phyloP scores from a whole-genome alignment of 2,888 invertebrate genomes.

The Macrosiphum euphorbiae region DNA sequence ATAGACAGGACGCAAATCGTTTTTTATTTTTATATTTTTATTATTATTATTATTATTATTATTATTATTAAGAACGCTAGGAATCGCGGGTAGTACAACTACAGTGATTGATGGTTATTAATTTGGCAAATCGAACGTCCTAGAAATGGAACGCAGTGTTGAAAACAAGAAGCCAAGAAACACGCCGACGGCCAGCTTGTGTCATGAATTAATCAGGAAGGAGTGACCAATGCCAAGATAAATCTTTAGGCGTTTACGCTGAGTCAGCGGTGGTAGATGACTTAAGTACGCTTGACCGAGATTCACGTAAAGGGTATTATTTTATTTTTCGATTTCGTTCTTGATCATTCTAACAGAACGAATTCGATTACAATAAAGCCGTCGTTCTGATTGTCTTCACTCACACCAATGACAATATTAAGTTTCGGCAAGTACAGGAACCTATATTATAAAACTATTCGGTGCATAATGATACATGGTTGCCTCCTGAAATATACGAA shows the following conservation, averaged over 20 bases:
- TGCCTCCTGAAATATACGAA: too few species aligned
- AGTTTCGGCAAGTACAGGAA: not conserved
- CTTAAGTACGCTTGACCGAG: slow-evolving; percentile 55
- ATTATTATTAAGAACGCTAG: not conserved
- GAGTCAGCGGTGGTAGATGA: slow-evolving; percentile 49
- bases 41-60: too few species aligned
- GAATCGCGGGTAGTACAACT: not conserved
- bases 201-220: slow-evolving; percentile 62
- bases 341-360: not conserved
- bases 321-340: not conserved
- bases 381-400: not conserved
- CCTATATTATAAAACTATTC: too few species aligned
- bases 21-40: not conserved
- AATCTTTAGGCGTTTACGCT: slow-evolving; percentile 50
- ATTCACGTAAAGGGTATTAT: not conserved
- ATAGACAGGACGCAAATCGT: not conserved
- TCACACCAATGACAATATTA: not conserved
- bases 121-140: slow-evolving; percentile 61
- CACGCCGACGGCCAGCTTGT: slow-evolving; percentile 24
- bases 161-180: slow-evolving; percentile 55
- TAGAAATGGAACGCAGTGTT: slow-evolving; percentile 45
- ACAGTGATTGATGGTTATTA: slow-evolving; percentile 53
- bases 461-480: too few species aligned
- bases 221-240: slow-evolving; percentile 54
- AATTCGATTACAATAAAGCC: not conserved